phyloP scores from a whole-genome alignment of 37 sponge, comb jelly and placozoan species.

The Hormiphora californensis region DNA sequence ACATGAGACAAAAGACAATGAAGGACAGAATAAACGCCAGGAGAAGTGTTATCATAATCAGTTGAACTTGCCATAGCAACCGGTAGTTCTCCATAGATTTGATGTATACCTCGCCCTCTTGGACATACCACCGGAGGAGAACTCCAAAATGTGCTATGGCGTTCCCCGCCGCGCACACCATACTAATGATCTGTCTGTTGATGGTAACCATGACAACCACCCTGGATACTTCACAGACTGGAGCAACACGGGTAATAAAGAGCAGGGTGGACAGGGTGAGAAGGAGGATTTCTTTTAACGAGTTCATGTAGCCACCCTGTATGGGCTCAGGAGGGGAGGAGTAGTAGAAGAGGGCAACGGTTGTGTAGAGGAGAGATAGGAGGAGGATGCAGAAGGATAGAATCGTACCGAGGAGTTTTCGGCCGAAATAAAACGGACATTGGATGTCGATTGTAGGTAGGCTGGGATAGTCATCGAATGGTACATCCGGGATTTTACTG shows the following conservation, averaged over 20 bases:
- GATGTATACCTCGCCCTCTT: constrained; percentile 14
- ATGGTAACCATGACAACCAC: no score
- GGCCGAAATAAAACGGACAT: no score
- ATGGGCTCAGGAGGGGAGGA: not conserved
- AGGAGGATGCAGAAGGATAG: not conserved
- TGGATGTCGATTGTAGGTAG: no score
- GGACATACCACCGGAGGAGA: constrained; percentile 26
- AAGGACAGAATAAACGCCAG: not conserved
- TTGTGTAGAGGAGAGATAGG: not conserved
- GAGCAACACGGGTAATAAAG: no score
- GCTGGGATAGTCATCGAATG: no score
- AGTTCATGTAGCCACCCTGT: not conserved
- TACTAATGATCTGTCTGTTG: not conserved
- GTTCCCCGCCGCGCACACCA: not conserved
- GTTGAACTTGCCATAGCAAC: not conserved
- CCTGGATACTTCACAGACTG: no score
- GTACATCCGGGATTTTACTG: no score
- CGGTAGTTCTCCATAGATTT: not conserved
- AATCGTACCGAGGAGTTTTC: not conserved
- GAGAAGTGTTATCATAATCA: constrained; percentile 1
- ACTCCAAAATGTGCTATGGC: not conserved
- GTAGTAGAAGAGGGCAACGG: not conserved
- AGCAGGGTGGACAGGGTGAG: no score
- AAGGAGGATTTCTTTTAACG: constrained; percentile 33
- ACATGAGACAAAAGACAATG: constrained; percentile 39